Evolutionary conservation across 2,888 invertebrate species (phyloP).

Genomic region (Noctua janthina): DNA sequence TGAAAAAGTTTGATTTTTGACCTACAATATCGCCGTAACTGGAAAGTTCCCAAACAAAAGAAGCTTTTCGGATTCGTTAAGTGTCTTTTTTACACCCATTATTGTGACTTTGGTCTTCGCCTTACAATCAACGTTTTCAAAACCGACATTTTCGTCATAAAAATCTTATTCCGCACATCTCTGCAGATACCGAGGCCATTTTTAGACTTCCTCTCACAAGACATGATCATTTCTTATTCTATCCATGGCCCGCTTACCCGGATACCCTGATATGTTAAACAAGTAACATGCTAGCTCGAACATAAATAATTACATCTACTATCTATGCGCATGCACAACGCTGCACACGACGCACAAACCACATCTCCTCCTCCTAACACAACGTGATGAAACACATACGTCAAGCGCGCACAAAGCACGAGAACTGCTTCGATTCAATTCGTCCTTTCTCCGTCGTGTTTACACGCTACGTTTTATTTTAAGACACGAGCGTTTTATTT

Average conservation of each 20-base stretch:
- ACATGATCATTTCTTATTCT: neutral
- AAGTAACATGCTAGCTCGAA: neutral
- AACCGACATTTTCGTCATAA: too few relatives aligned
- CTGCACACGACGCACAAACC: constrained; percentile 12
- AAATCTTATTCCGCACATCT: too few relatives aligned
- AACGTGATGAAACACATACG: constrained; percentile 25
- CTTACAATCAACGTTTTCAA: too few relatives aligned
- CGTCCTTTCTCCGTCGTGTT: constrained; percentile 62
- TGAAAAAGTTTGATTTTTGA: too few relatives aligned
- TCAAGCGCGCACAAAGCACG: constrained; percentile 50
- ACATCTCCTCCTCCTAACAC: constrained; percentile 33
- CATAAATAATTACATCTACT: neutral
- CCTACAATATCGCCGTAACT: too few relatives aligned
- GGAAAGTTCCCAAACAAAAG: too few relatives aligned
- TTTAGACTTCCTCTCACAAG: too few relatives aligned
- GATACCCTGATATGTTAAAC: neutral
- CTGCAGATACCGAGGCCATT: too few relatives aligned
- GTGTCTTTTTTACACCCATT: too few relatives aligned
- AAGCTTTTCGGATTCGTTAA: too few relatives aligned
- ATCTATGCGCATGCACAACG: constrained; percentile 6
- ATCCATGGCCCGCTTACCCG: neutral
- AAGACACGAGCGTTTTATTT: constrained; percentile 60
- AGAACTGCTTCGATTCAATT: constrained; percentile 46
- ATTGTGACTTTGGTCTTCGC: too few relatives aligned
- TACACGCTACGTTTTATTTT: constrained; percentile 59